A percentile compares a stretch with the other conserved stretches of the same genome.
phyloP scores from a whole-genome alignment of 1,140 invertebrate species.

The Pogonomyrmex barbatus region DNA sequence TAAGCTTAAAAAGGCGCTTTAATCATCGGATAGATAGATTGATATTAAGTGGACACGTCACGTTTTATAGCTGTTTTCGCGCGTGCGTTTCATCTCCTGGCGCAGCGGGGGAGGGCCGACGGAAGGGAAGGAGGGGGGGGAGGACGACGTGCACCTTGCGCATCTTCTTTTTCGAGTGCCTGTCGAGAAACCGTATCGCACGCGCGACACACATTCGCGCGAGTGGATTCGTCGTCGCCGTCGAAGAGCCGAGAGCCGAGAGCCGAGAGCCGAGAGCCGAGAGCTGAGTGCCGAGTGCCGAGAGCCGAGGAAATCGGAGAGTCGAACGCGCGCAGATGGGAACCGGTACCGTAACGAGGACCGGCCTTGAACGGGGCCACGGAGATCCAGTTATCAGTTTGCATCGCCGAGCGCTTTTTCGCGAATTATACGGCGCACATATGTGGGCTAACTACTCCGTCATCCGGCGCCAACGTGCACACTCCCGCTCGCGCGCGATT shows the following conservation, averaged over 20 bases:
- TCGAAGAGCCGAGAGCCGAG: background rate
- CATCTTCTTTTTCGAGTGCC: background rate
- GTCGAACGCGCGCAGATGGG: background rate
- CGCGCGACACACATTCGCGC: conserved; percentile 4
- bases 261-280: too few relatives aligned
- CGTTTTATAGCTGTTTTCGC: background rate
- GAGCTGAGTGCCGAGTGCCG: too few relatives aligned
- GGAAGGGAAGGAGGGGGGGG: too few relatives aligned
- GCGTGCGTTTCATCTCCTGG: conserved; percentile 6
- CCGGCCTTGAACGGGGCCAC: conserved; percentile 65
- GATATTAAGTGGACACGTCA: background rate
- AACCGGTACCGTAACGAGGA: conserved; percentile 60
- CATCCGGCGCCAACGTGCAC: conserved; percentile 10
- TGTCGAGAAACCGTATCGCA: conserved; percentile 31
- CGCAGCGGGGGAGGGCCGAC: background rate
- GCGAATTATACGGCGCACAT: conserved; percentile 52
- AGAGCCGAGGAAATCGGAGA: conserved; percentile 28
- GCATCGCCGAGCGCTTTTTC: conserved; percentile 42
- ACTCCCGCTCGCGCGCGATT: background rate
- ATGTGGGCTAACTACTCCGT: conserved; percentile 42
- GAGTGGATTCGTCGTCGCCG: background rate
- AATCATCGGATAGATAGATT: background rate
- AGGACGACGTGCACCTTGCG: background rate
- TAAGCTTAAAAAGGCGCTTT: background rate
- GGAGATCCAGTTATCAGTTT: conserved; percentile 58